These are phyloP conservation scores for Enteromius treurensis DNA, from an alignment of 2,797 vertebrate species.

Conservation along the genomic window DNA sequence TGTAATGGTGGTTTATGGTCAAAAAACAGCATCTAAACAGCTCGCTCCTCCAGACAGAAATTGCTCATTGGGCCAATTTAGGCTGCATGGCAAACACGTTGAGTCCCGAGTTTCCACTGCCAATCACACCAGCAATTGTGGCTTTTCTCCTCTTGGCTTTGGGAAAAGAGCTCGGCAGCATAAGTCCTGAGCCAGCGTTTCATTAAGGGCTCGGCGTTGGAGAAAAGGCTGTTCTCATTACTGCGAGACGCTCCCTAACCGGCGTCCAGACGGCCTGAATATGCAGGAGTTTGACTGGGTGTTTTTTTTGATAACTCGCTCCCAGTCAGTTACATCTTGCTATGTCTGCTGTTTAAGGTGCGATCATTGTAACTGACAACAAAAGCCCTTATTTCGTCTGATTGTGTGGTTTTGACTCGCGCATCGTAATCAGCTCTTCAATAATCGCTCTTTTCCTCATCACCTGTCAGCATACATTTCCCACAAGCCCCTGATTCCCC, in stretches of 20 bases:
- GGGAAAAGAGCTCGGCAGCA: conserved; percentile 24
- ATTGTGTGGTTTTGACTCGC: conserved; percentile 21
- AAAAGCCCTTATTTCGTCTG: background rate
- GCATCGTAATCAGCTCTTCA: conserved; percentile 65
- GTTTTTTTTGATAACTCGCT: too few relatives aligned
- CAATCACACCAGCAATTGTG: conserved; percentile 56
- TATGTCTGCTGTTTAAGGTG: background rate
- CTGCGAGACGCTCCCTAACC: background rate
- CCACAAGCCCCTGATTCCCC: conserved; percentile 68
- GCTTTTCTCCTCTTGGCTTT: conserved; percentile 44
- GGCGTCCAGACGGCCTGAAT: background rate
- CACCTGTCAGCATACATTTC: conserved; percentile 69
- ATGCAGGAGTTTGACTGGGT: conserved; percentile 10
- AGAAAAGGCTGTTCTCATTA: conserved; percentile 57
- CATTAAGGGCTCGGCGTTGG: conserved; percentile 51
- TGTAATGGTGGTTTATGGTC: conserved; percentile 30
- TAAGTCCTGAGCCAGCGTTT: conserved; percentile 59
- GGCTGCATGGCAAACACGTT: conserved; percentile 34
- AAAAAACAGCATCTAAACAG: conserved; percentile 26
- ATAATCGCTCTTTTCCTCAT: conserved; percentile 63
- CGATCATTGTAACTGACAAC: background rate
- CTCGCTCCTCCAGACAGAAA: conserved; percentile 41
- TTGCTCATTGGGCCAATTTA: conserved; percentile 55
- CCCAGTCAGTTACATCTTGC: too few relatives aligned
- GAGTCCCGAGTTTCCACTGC: conserved; percentile 38